A percentile compares a stretch with the other conserved stretches of the same genome.
These are phyloP conservation scores for Proteles cristata DNA, from an alignment of 2,113 vertebrate genomes.

Conservation along the genomic window DNA sequence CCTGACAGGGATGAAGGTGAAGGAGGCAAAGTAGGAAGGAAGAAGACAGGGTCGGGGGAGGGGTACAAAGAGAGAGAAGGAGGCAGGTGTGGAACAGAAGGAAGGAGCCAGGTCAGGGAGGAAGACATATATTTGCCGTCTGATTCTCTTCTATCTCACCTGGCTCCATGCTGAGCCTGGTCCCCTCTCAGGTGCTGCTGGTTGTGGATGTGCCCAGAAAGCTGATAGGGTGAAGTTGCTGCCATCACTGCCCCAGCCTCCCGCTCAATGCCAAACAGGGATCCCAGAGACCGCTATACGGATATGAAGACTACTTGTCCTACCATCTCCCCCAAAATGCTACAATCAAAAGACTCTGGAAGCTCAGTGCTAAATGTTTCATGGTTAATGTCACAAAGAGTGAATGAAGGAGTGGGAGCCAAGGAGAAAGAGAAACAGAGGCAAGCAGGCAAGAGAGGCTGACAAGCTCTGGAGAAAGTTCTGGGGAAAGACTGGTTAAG, in stretches of 20 bases:
- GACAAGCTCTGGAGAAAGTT: not conserved
- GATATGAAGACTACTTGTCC: not conserved
- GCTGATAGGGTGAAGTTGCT: not conserved
- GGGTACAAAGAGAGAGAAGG: not conserved
- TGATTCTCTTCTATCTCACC: slow-evolving; percentile 84
- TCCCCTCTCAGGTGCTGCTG: not conserved
- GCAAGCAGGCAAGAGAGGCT: not conserved
- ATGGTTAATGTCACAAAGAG: not conserved
- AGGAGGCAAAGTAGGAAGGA: not conserved
- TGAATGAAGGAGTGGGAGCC: not conserved
- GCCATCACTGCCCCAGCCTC: no score
- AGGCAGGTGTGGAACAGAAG: slow-evolving; percentile 80
- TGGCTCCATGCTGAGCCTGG: not conserved
- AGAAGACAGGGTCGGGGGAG: not conserved
- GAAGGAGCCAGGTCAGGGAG: not conserved
- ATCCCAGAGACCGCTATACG: not conserved
- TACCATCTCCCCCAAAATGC: not conserved
- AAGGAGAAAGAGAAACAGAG: not conserved
- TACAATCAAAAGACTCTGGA: not conserved
- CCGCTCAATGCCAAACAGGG: no score
- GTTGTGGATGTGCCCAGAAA: not conserved
- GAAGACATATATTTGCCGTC: not conserved
- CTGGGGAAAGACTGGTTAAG: not conserved
- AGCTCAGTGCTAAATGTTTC: not conserved
- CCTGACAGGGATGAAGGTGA: not conserved